These are phyloP conservation scores for Xanthorhoe designata DNA, from an alignment of 2,888 invertebrate species.

Conservation along the genomic window DNA sequence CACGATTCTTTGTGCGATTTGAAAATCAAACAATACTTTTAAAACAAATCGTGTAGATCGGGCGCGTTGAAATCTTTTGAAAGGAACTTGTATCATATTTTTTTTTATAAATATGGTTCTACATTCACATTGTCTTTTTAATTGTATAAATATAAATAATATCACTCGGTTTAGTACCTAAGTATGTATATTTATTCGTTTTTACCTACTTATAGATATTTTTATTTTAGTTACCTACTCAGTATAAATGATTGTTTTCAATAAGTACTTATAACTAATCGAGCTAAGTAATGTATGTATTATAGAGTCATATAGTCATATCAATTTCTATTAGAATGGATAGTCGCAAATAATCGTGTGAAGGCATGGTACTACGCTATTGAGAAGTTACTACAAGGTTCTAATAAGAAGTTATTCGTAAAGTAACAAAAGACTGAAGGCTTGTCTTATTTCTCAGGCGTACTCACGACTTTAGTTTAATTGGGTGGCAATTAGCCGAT, in stretches of 20 bases:
- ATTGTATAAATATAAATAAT: neutral
- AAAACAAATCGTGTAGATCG: constrained; percentile 24
- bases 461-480: constrained; percentile 68
- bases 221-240: neutral
- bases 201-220: too few species aligned
- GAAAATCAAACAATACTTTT: constrained; percentile 28
- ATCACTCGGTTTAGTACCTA: neutral
- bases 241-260: neutral
- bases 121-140: neutral
- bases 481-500: constrained; percentile 71
- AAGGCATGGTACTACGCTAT: constrained; percentile 72
- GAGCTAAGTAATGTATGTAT: neutral
- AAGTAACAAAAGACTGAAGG: constrained; percentile 77
- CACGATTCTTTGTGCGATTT: constrained; percentile 36
- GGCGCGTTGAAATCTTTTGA: constrained; percentile 45
- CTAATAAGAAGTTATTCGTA: constrained; percentile 73
- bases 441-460: constrained; percentile 78
- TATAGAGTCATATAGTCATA: constrained; percentile 12
- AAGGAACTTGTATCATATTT: constrained; percentile 4
- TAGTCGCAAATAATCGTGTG: constrained; percentile 74
- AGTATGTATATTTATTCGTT: neutral
- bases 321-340: constrained; percentile 64
- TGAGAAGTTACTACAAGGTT: constrained; percentile 75
- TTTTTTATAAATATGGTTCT: too few species aligned
- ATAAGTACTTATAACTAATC: neutral